Percentiles rank a stretch among this genome's conserved stretches.
phyloP scores from a whole-genome alignment of 2,888 invertebrate genomes.

The Eupithecia subumbrata region DNA sequence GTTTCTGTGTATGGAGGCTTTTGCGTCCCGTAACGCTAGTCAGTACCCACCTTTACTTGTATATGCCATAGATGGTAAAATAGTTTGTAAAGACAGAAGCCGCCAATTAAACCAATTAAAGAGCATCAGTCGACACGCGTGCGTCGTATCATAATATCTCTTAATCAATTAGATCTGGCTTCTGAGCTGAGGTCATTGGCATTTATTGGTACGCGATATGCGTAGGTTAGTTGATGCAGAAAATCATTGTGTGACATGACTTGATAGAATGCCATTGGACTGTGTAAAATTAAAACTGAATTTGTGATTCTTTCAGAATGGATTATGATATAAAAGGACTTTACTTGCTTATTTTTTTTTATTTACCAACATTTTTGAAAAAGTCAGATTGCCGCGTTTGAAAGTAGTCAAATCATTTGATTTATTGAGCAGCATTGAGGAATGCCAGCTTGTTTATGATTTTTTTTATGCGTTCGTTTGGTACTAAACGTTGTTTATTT shows the following conservation, averaged over 20 bases:
- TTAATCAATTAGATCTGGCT: conserved; percentile 76
- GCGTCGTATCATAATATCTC: conserved; percentile 71
- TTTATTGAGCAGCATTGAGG: too few relatives aligned
- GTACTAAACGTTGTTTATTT: too few relatives aligned
- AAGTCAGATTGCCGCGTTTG: too few relatives aligned
- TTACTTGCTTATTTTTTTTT: too few relatives aligned
- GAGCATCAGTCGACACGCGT: conserved; percentile 67
- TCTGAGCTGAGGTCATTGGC: conserved; percentile 68
- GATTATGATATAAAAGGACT: too few relatives aligned
- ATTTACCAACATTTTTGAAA: too few relatives aligned
- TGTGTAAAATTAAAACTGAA: too few relatives aligned
- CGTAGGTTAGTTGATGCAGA: conserved; percentile 19
- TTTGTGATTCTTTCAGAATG: too few relatives aligned
- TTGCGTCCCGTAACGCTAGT: neutral
- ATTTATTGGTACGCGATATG: conserved; percentile 37
- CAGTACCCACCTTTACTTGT: conserved; percentile 1
- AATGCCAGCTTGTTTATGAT: too few relatives aligned
- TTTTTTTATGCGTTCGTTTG: too few relatives aligned
- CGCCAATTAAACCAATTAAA: conserved; percentile 77
- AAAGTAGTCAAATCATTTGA: too few relatives aligned
- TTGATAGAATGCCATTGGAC: neutral
- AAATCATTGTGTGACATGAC: conserved; percentile 12
- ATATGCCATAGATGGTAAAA: neutral
- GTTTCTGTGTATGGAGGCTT: too few relatives aligned
- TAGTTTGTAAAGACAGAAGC: conserved; percentile 20